Conservation (phyloP, 2,888 invertebrate genomes). For the Ceriagrion tenellum region DNA sequence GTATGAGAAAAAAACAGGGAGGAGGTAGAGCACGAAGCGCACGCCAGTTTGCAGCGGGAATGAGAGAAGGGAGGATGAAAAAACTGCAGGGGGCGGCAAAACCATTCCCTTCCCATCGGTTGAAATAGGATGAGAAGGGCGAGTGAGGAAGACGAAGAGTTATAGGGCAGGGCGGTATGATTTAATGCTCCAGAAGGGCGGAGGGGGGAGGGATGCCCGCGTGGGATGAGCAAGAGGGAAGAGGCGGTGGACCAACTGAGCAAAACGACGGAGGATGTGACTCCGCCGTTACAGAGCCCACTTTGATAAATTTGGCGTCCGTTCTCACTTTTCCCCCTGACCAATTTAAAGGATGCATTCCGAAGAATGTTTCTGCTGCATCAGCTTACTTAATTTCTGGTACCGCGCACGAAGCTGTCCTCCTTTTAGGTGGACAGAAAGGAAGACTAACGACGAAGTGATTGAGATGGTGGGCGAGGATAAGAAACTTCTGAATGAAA, state of each 20-base stretch:
- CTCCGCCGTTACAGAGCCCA: background rate
- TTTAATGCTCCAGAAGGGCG: background rate
- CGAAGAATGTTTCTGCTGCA: background rate
- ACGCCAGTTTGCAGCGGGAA: conserved; percentile 20
- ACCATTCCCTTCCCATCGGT: background rate
- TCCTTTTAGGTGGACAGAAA: too few relatives aligned
- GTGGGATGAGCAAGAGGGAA: background rate
- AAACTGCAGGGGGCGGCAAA: background rate
- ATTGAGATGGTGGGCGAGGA: too few relatives aligned
- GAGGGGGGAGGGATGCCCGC: background rate
- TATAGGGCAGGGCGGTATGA: conserved; percentile 44
- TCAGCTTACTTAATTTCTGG: background rate
- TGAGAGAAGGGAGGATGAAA: background rate
- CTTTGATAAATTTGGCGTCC: background rate
- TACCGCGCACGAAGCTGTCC: too few relatives aligned
- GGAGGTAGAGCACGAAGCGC: background rate
- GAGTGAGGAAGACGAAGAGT: conserved; percentile 33
- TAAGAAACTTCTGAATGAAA: too few relatives aligned
- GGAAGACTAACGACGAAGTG: too few relatives aligned
- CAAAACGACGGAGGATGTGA: background rate
- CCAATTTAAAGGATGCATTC: background rate
- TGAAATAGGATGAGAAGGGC: background rate
- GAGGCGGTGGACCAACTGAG: background rate
- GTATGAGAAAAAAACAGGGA: background rate
- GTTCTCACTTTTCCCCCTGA: background rate